Evolutionary conservation across 2,113 vertebrate species (phyloP).

Genomic region (Serinus canaria): DNA sequence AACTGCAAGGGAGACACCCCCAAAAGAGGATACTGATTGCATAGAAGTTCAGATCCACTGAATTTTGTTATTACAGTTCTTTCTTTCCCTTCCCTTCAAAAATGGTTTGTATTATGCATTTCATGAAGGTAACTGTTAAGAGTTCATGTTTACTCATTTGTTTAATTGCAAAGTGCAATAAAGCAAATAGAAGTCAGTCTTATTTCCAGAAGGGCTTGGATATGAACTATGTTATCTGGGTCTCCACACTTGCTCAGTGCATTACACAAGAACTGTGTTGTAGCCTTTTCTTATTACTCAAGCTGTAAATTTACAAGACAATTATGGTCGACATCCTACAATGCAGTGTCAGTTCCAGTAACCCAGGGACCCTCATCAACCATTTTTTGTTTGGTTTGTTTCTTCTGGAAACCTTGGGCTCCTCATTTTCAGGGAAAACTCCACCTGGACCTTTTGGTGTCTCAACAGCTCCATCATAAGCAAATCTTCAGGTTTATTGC

Average conservation of each 20-base stretch:
- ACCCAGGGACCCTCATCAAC: background rate
- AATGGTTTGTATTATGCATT: background rate
- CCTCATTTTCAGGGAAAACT: background rate
- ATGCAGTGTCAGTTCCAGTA: conserved; percentile 18
- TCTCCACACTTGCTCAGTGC: background rate
- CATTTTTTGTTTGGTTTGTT: background rate
- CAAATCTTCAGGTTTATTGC: conserved; percentile 70
- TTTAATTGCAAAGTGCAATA: background rate
- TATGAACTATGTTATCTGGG: background rate
- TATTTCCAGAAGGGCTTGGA: background rate
- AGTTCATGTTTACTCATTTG: background rate
- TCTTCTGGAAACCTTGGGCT: background rate
- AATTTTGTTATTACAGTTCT: background rate
- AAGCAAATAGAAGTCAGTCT: background rate
- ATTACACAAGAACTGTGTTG: background rate
- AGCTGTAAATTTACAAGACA: conserved; percentile 22
- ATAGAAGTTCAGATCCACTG: background rate
- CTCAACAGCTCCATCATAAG: conserved; percentile 67
- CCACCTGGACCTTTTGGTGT: conserved; percentile 46
- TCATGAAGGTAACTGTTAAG: background rate
- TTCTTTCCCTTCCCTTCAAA: background rate
- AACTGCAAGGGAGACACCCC: background rate
- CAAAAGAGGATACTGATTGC: background rate
- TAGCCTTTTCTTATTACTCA: background rate
- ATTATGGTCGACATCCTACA: background rate